Percentiles rank a stretch among this genome's conserved stretches.
phyloP scores from a whole-genome alignment of 1,140 invertebrate species.

The Stenopsyche tienmushanensis region DNA sequence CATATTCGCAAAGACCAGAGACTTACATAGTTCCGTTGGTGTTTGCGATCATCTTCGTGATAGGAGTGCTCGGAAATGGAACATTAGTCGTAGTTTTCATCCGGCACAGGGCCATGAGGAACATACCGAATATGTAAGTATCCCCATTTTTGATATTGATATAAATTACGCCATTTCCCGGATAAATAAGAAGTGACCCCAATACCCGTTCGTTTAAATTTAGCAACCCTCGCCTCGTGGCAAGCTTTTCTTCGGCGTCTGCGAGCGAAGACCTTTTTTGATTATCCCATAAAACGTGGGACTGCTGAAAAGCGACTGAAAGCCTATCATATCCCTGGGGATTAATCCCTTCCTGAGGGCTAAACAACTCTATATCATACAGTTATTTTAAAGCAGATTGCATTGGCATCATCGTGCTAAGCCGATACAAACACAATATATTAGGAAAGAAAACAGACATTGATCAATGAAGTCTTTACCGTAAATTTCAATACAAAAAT shows the following conservation, averaged over 20 bases:
- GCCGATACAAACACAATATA: too few relatives aligned
- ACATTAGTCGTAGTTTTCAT: slow-evolving; percentile 74
- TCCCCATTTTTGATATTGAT: not conserved
- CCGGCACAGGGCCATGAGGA: slow-evolving; percentile 70
- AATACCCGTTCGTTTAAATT: too few relatives aligned
- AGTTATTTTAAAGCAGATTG: too few relatives aligned
- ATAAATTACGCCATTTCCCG: too few relatives aligned
- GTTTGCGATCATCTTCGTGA: slow-evolving; percentile 77
- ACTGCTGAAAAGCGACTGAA: not conserved
- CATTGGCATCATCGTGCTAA: too few relatives aligned
- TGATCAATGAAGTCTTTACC: too few relatives aligned
- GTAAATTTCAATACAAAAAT: too few relatives aligned
- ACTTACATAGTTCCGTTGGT: slow-evolving; percentile 79
- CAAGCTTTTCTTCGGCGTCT: too few relatives aligned
- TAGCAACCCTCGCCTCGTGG: too few relatives aligned
- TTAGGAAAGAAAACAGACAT: too few relatives aligned
- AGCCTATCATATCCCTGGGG: not conserved
- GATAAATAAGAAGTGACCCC: too few relatives aligned
- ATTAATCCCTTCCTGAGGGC: not conserved
- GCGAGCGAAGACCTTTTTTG: not conserved
- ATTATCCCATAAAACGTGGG: not conserved
- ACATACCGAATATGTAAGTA: slow-evolving; percentile 80
- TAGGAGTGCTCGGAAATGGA: slow-evolving; percentile 82
- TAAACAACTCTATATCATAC: too few relatives aligned
- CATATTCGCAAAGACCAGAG: slow-evolving; percentile 67